Conservation (phyloP, 1,140 invertebrate species). For the Phocides pigmalion region DNA sequence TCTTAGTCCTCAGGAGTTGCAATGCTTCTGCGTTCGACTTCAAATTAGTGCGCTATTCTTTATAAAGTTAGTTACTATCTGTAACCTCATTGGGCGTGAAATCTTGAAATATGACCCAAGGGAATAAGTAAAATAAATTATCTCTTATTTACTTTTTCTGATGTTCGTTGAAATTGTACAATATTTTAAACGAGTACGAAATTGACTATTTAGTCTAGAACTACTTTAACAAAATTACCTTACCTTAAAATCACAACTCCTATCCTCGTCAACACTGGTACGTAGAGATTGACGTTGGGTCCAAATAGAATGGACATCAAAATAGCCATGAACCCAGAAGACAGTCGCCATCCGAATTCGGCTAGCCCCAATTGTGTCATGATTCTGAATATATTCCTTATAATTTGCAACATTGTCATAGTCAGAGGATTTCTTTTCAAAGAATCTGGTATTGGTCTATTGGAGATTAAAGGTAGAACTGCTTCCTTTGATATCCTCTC, state of each 20-base stretch:
- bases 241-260: slow-evolving; percentile 8
- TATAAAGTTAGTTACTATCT: too few species aligned
- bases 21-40: too few species aligned
- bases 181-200: background rate
- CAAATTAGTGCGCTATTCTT: too few species aligned
- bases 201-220: background rate
- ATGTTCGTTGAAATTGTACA: background rate
- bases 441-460: background rate
- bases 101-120: too few species aligned
- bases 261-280: slow-evolving; percentile 20
- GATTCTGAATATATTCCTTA: slow-evolving; percentile 11
- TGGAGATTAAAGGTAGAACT: background rate
- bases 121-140: too few species aligned
- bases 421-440: background rate
- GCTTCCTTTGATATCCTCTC: slow-evolving; percentile 1
- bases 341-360: slow-evolving; percentile 5
- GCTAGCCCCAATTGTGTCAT: slow-evolving; percentile 15
- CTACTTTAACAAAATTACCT: background rate
- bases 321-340: slow-evolving; percentile 1
- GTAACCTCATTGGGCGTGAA: too few species aligned
- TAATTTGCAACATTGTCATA: background rate
- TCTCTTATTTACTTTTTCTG: too few species aligned
- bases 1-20: too few species aligned
- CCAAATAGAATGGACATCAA: slow-evolving; percentile 31
- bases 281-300: slow-evolving; percentile 8